Percentiles rank a stretch among this genome's conserved stretches.
Conservation (phyloP, 64 coral and sea anemone species). For the Platygyra sinensis region DNA sequence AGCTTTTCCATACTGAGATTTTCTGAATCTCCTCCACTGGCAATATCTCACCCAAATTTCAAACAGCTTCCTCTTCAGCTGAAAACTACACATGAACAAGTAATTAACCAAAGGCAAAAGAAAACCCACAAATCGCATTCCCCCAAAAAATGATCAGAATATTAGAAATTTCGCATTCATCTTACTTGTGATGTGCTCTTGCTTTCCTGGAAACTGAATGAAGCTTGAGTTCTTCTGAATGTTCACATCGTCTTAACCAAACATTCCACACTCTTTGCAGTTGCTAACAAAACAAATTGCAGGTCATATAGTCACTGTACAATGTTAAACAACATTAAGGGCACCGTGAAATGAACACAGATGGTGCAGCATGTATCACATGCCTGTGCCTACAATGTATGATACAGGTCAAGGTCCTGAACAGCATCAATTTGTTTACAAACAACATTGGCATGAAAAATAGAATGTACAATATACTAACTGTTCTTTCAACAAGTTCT, state of each 20-base stretch:
- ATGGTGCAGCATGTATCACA: no score
- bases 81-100: slow-evolving; percentile 28
- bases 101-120: background rate
- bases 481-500: no score
- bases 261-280: slow-evolving; percentile 71
- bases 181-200: slow-evolving; percentile 69
- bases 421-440: no score
- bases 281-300: slow-evolving; percentile 36
- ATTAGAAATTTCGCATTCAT: background rate
- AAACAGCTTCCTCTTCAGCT: slow-evolving; percentile 50
- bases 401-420: no score
- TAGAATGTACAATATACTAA: no score
- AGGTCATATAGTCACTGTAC: background rate
- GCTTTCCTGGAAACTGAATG: slow-evolving; percentile 69
- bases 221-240: slow-evolving; percentile 88
- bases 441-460: no score
- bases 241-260: slow-evolving; percentile 88
- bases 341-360: no score
- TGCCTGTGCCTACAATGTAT: no score
- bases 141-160: background rate
- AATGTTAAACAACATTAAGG: background rate
- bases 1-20: slow-evolving; percentile 65
- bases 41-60: slow-evolving; percentile 54
- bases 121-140: background rate
- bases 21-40: slow-evolving; percentile 69